A percentile compares a stretch with the other conserved stretches of the same genome.
Conservation (phyloP, 2,113 vertebrate genomes). For the Vulpes vulpes region DNA sequence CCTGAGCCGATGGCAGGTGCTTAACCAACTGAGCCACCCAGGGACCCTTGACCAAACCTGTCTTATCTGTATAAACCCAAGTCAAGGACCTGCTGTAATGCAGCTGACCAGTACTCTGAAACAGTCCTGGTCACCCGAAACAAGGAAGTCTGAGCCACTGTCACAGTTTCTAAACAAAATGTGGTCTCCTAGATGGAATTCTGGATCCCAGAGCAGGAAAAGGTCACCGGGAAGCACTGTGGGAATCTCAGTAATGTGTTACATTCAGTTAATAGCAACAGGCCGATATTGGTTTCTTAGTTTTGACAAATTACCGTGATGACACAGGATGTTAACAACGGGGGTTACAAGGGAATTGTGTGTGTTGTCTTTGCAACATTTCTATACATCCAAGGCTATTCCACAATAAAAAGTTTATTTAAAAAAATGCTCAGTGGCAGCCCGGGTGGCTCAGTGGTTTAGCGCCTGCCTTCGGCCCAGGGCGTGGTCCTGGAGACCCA, state of each 20-base stretch:
- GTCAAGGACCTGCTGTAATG: not conserved
- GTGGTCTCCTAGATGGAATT: not conserved
- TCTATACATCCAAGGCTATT: not conserved
- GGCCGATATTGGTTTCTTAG: not conserved
- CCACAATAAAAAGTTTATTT: not conserved
- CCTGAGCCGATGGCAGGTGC: no score
- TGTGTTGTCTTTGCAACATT: not conserved
- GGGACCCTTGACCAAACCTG: not conserved
- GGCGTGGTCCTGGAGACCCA: no score
- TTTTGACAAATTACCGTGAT: fast-evolving
- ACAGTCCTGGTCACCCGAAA: not conserved
- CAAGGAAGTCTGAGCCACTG: no score
- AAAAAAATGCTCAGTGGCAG: not conserved
- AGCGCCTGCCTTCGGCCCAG: no score
- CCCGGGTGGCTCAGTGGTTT: no score
- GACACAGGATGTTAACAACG: no score
- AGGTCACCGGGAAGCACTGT: not conserved
- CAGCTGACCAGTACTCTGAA: no score
- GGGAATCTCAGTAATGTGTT: fast-evolving
- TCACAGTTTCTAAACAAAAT: no score
- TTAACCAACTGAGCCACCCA: no score
- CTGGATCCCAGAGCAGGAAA: not conserved
- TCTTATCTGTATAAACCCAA: not conserved
- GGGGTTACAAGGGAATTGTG: not conserved
- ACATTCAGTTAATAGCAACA: fast-evolving